phyloP scores from a whole-genome alignment of 2,113 vertebrate species.

The Microtus oregoni region DNA sequence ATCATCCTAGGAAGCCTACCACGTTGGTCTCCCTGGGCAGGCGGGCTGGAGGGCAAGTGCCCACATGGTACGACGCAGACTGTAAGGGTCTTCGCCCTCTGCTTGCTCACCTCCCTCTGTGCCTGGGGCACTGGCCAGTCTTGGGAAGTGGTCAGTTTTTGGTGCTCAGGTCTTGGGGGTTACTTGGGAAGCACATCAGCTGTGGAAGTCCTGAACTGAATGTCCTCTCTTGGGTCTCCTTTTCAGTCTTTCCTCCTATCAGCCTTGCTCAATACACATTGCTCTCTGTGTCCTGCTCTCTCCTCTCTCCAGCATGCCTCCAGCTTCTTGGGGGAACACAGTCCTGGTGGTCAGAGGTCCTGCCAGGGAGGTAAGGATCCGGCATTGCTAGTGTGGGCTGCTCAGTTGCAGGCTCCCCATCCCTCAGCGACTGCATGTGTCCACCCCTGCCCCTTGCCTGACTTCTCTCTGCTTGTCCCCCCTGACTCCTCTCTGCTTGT shows the following conservation, averaged over 20 bases:
- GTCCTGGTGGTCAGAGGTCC: slow-evolving; percentile 87
- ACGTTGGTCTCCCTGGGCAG: neutral
- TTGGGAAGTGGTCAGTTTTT: neutral
- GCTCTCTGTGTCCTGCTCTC: slow-evolving; percentile 90
- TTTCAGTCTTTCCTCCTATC: slow-evolving; percentile 81
- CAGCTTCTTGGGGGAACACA: slow-evolving; percentile 89
- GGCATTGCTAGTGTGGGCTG: neutral
- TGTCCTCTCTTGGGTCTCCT: slow-evolving; percentile 78
- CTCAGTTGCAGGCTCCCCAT: neutral
- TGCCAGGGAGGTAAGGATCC: slow-evolving; percentile 90
- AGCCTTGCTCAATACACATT: slow-evolving; percentile 85
- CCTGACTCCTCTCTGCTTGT: neutral
- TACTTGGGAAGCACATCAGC: slow-evolving; percentile 42
- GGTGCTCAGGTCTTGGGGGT: neutral
- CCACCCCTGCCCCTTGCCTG: slow-evolving; percentile 10
- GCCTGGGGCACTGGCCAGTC: neutral
- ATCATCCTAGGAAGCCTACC: neutral
- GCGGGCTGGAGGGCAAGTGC: neutral
- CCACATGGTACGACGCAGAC: too few relatives aligned
- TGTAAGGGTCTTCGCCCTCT: neutral
- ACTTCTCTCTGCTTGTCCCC: too few relatives aligned
- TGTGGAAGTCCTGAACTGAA: neutral
- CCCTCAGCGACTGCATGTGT: slow-evolving; percentile 20
- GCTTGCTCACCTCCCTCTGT: neutral
- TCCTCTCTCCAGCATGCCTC: slow-evolving; percentile 90